These are phyloP conservation scores for Batillaria attramentaria DNA, from an alignment of 1,140 invertebrate genomes.

Conservation along the genomic window DNA sequence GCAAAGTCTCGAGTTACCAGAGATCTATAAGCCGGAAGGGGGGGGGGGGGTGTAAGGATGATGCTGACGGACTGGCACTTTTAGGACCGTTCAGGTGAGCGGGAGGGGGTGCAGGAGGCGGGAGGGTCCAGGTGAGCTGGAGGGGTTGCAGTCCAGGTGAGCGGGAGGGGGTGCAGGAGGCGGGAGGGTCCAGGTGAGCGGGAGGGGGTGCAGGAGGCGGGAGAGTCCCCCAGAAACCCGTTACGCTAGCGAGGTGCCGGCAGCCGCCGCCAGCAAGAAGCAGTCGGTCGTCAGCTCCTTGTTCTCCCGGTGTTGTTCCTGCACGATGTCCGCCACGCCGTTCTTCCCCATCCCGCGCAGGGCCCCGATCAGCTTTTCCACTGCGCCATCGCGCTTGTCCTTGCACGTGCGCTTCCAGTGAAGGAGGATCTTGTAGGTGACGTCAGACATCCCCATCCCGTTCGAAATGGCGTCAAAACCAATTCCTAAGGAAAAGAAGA, in stretches of 20 bases:
- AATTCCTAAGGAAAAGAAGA: conserved; percentile 45
- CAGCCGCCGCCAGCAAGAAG: conserved; percentile 17
- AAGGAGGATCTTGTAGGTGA: conserved; percentile 70
- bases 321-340: conserved; percentile 58
- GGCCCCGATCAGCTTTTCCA: conserved; percentile 55
- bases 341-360: conserved; percentile 62
- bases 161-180: too few species aligned
- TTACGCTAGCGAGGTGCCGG: background rate
- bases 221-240: background rate
- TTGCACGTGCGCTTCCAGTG: conserved; percentile 67
- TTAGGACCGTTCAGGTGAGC: background rate
- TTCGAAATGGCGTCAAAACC: conserved; percentile 70
- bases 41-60: background rate
- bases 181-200: background rate
- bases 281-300: conserved; percentile 62
- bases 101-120: too few species aligned
- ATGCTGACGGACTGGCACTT: background rate
- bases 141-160: background rate
- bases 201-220: background rate
- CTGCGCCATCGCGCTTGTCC: conserved; percentile 60
- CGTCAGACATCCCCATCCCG: conserved; percentile 64
- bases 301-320: conserved; percentile 57
- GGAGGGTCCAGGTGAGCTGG: background rate
- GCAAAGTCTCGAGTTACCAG: too few species aligned
- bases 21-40: too few species aligned